Percentiles rank a stretch among this genome's conserved stretches.
These are phyloP conservation scores for Scaptodrosophila lebanonensis DNA, from an alignment of 1,140 invertebrate genomes.

Conservation along the genomic window DNA sequence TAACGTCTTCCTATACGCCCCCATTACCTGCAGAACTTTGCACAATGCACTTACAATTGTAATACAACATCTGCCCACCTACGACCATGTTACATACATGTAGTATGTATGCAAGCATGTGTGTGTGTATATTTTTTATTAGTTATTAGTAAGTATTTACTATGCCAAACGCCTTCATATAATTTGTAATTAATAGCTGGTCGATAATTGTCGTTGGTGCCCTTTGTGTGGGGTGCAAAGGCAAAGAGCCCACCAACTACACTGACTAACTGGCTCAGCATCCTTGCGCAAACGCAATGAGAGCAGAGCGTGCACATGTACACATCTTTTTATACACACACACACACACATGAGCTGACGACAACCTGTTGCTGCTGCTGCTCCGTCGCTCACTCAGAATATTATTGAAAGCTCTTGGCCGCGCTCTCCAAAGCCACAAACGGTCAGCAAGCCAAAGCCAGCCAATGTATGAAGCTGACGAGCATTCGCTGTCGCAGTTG, in stretches of 20 bases:
- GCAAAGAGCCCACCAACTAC: constrained; percentile 33
- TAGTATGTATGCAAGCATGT: too few relatives aligned
- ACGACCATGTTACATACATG: too few relatives aligned
- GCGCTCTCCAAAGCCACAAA: constrained; percentile 19
- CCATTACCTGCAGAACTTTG: constrained; percentile 47
- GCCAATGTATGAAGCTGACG: constrained; percentile 8
- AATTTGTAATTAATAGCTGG: constrained; percentile 24
- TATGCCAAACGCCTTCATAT: constrained; percentile 6
- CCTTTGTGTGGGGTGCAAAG: constrained; percentile 55
- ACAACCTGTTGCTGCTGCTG: constrained; percentile 37
- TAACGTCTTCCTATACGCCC: constrained; percentile 26
- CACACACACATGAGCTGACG: constrained; percentile 1
- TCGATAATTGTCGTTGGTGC: constrained; percentile 23
- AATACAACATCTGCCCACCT: too few relatives aligned
- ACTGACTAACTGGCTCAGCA: constrained; percentile 12
- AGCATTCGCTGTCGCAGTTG: constrained; percentile 11
- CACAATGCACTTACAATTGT: constrained; percentile 14
- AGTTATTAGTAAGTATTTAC: background rate
- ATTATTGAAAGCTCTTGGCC: constrained; percentile 32
- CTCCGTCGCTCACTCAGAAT: constrained; percentile 22
- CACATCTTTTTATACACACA: background rate
- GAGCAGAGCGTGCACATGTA: constrained; percentile 12
- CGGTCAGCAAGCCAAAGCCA: background rate
- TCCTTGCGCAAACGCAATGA: constrained; percentile 41
- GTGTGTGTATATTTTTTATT: too few relatives aligned